Base-by-base conservation (phyloP, 2,888 invertebrate genomes). In the Leptinotarsa peninsularis region DNA sequence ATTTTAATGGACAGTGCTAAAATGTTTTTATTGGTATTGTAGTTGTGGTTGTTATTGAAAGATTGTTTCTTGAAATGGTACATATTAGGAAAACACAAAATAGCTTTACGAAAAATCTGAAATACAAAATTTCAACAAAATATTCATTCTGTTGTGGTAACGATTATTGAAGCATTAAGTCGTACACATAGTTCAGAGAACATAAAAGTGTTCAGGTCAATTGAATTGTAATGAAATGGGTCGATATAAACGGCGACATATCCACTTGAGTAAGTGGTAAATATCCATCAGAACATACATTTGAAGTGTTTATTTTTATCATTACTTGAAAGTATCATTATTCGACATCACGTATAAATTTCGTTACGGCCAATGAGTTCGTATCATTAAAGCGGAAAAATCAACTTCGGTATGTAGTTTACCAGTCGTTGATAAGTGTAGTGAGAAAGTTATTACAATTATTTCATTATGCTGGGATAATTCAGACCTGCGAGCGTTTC, bases 251-350 rank as follows among this genome's bases (percentile, higher is more conserved):
- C 58, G 23, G 17, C 18, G 18, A 15, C 58, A 23, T 23, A 15
- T 58, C 23, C 23, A 58, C 23, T 58, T 21, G 4, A 23, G 58
- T 58, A 58, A 58, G 58, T 58, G 58, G 58, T 58, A 15, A 23
- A 58, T 58, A 58, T 18, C 58, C 58, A 18, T 18, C 18, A 18
- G 54, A 3, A 54, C 54, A 54, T 18, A n/a, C 18, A 54, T 18
- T 10, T 54, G 18, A 54, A 54, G 54, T 54, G 54, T 54, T 54
- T 27, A 23, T 21, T 27, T 58, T 58, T 58, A 58, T 58, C 58
- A 58, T 58, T 23, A 58, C 54, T 54, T 18, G 7, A 54, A 54
- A 18, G 18, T 54, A 7, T 54, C 18, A 13, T 54, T 18, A 54
- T 18, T 54, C 18, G 3, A 54, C 54, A 54, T 18, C 54, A 54